Percentiles rank a stretch among this genome's conserved stretches.
Conservation (phyloP, 2,113 vertebrate species). For the Strix uralensis region DNA sequence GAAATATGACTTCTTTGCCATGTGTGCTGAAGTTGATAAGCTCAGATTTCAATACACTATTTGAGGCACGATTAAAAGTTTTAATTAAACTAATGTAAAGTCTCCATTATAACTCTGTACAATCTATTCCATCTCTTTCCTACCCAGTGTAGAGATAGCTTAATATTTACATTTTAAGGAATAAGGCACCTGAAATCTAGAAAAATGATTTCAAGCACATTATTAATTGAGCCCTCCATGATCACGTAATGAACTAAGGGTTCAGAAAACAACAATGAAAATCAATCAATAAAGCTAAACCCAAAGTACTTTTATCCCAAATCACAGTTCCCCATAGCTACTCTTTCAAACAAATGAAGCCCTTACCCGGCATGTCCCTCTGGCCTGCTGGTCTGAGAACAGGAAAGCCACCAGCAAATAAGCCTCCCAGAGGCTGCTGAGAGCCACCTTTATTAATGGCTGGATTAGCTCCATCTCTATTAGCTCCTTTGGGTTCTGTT, state of each 20-base stretch:
- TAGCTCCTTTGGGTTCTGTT: constrained; percentile 77
- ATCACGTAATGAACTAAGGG: background rate
- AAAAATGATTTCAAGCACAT: background rate
- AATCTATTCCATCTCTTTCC: background rate
- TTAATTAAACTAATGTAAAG: background rate
- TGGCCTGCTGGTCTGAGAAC: constrained; percentile 87
- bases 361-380: constrained; percentile 82
- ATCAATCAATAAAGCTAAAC: background rate
- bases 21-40: background rate
- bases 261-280: background rate
- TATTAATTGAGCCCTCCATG: background rate
- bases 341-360: background rate
- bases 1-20: background rate
- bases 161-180: background rate
- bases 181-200: background rate
- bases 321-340: background rate
- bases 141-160: background rate
- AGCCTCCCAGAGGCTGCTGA: constrained; percentile 81
- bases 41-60: background rate
- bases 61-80: background rate
- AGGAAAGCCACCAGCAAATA: constrained; percentile 95
- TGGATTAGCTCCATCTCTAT: constrained; percentile 69
- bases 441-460: constrained; percentile 58
- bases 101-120: background rate
- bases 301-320: background rate